phyloP scores from a whole-genome alignment of 2,797 vertebrate species.

The Megalops cyprinoides region DNA sequence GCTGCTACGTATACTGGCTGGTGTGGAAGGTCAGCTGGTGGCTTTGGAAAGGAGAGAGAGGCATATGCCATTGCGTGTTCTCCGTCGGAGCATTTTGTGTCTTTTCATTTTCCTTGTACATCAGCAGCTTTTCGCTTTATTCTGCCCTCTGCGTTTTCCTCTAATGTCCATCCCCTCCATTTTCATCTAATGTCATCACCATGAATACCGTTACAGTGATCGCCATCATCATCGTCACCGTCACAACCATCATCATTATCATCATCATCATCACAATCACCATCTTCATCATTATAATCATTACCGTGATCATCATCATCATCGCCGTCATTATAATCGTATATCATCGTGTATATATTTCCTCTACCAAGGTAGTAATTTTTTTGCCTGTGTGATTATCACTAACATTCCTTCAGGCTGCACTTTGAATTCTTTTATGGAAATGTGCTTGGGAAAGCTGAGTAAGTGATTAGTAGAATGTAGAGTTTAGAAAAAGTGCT shows the following conservation, averaged over 20 bases:
- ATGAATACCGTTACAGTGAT: too few relatives aligned
- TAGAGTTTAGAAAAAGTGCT: neutral
- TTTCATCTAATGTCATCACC: too few relatives aligned
- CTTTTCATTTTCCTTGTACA: too few relatives aligned
- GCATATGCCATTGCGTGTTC: conserved; percentile 31
- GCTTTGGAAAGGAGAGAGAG: conserved; percentile 36
- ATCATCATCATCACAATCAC: neutral
- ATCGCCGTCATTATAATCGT: conserved; percentile 1
- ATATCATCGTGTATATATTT: conserved; percentile 22
- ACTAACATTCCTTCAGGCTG: neutral
- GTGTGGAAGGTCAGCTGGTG: conserved; percentile 51
- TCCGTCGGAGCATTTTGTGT: too few relatives aligned
- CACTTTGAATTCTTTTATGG: conserved; percentile 44
- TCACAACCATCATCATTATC: too few relatives aligned
- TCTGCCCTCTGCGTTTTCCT: too few relatives aligned
- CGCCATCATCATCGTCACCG: conserved; percentile 48
- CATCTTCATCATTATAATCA: neutral
- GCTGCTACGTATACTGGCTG: conserved; percentile 34
- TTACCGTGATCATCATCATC: conserved; percentile 2
- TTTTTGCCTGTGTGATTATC: neutral
- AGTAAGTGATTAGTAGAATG: conserved; percentile 19
- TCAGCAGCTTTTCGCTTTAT: too few relatives aligned
- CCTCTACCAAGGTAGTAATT: neutral
- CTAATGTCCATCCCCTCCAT: too few relatives aligned
- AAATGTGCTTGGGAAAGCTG: conserved; percentile 29